These are phyloP conservation scores for Mycalesis mineus DNA, from an alignment of 2,888 invertebrate genomes.

Conservation along the genomic window DNA sequence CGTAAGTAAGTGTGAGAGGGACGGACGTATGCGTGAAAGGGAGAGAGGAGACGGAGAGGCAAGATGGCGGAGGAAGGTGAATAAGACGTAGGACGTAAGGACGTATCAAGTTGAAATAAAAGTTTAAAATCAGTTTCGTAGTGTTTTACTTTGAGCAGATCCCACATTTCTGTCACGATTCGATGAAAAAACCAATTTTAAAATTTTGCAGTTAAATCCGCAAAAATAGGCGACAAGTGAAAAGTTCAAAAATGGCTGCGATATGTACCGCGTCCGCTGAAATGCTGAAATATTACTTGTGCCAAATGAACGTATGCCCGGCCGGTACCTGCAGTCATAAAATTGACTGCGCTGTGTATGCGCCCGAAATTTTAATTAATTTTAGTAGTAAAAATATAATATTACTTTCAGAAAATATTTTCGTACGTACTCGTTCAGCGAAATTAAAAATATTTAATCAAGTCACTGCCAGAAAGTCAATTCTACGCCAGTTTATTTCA, in stretches of 20 bases:
- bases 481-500: too few species aligned
- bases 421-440: neutral
- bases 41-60: too few species aligned
- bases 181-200: neutral
- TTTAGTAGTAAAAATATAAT: neutral
- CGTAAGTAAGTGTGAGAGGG: too few species aligned
- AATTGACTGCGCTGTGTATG: conserved; percentile 2
- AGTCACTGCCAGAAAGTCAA: too few species aligned
- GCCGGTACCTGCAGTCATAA: conserved; percentile 8
- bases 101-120: too few species aligned
- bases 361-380: conserved; percentile 1
- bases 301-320: conserved; percentile 6
- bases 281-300: conserved; percentile 6
- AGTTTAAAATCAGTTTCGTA: too few species aligned
- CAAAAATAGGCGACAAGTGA: conserved; percentile 1
- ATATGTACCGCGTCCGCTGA: neutral
- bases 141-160: too few species aligned
- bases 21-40: too few species aligned
- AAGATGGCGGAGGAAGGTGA: too few species aligned
- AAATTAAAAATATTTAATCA: neutral
- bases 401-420: conserved; percentile 1
- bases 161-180: too few species aligned
- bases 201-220: neutral
- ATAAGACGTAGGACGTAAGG: too few species aligned
- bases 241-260: neutral